A percentile compares a stretch with the other conserved stretches of the same genome.
Evolutionary conservation across 2,888 invertebrate genomes (phyloP).

Genomic region (Zonitis immaculata): DNA sequence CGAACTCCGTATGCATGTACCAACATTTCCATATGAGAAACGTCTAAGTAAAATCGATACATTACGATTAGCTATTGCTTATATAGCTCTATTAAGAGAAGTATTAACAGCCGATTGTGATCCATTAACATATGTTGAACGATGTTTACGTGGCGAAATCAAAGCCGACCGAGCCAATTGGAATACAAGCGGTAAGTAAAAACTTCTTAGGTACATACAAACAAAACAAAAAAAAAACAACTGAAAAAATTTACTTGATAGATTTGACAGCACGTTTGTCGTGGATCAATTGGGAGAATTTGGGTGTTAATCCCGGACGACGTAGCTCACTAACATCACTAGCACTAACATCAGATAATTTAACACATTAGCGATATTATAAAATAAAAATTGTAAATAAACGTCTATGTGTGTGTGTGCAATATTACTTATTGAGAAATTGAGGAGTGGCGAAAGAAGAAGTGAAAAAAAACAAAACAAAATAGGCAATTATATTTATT

Average conservation of each 20-base stretch:
- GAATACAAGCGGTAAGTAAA: conserved; percentile 97
- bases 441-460: no score
- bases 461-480: conserved; percentile 4
- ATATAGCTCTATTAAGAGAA: conserved; percentile 89
- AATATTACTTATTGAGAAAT: no score
- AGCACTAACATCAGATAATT: conserved; percentile 67
- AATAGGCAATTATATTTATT: conserved; percentile 29
- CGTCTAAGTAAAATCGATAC: conserved; percentile 98
- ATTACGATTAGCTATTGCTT: conserved; percentile 91
- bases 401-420: no score
- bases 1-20: conserved; percentile 94
- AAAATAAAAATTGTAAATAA: neutral
- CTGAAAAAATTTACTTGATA: no score
- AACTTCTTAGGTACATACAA: no score
- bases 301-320: conserved; percentile 88
- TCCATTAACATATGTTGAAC: conserved; percentile 89
- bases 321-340: conserved; percentile 78
- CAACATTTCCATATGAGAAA: conserved; percentile 99
- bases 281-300: conserved; percentile 99
- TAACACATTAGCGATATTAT: conserved; percentile 30
- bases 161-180: conserved; percentile 86
- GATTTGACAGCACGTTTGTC: conserved; percentile 94
- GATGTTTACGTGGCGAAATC: conserved; percentile 84
- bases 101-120: conserved; percentile 85
- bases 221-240: no score